Evolutionary conservation across 1,140 invertebrate species (phyloP).

Genomic region (Drosophila seguyi): DNA sequence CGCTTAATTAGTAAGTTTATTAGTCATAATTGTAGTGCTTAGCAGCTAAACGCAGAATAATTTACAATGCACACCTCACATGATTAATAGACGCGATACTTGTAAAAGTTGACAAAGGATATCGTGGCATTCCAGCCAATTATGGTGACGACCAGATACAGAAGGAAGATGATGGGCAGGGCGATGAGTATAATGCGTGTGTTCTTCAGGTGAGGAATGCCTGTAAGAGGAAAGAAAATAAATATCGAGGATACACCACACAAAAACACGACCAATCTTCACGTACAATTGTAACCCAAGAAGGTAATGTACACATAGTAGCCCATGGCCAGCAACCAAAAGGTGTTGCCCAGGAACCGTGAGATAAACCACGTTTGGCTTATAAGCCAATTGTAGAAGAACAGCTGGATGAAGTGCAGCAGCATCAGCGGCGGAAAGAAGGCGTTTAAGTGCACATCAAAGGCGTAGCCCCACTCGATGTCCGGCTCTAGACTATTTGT

Average conservation of each 20-base stretch:
- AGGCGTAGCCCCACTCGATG: slow-evolving; percentile 99
- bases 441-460: slow-evolving; percentile 99
- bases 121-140: slow-evolving; percentile 90
- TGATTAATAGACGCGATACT: slow-evolving; percentile 87
- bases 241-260: not conserved
- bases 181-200: slow-evolving; percentile 95
- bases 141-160: slow-evolving; percentile 92
- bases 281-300: slow-evolving; percentile 97
- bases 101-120: slow-evolving; percentile 92
- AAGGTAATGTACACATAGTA: slow-evolving; percentile 99
- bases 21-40: slow-evolving; percentile 61
- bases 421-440: slow-evolving; percentile 97
- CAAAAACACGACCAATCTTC: not conserved
- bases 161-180: slow-evolving; percentile 91
- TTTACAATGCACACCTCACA: slow-evolving; percentile 57
- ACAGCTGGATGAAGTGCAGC: slow-evolving; percentile 96
- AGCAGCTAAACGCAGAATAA: slow-evolving; percentile 72
- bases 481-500: slow-evolving; percentile 89
- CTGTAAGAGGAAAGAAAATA: slow-evolving; percentile 87
- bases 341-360: slow-evolving; percentile 95
- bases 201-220: slow-evolving; percentile 95
- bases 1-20: slow-evolving; percentile 60
- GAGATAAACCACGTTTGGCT: slow-evolving; percentile 91
- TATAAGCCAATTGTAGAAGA: slow-evolving; percentile 94
- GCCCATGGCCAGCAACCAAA: slow-evolving; percentile 95